Evolutionary conservation across 1,140 invertebrate species (phyloP).

Genomic region (Drosophila mojavensis): DNA sequence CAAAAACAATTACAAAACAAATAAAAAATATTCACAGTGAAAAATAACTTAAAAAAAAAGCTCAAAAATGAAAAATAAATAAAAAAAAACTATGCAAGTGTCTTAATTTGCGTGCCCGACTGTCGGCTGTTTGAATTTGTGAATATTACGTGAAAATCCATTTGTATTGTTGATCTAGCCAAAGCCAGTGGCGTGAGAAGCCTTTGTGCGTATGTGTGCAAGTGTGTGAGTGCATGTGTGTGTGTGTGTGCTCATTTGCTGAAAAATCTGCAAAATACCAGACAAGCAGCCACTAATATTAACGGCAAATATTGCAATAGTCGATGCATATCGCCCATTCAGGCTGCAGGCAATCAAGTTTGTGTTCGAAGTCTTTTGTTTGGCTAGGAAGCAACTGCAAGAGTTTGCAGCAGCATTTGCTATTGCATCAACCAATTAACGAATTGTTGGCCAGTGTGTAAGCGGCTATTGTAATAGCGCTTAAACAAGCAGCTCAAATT

Average conservation of each 20-base stretch:
- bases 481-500: neutral
- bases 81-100: conserved; percentile 30
- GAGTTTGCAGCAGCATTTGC: neutral
- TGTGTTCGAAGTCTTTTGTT: conserved; percentile 74
- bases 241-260: conserved; percentile 22
- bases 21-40: conserved; percentile 5
- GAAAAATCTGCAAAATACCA: conserved; percentile 22
- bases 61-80: conserved; percentile 19
- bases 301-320: conserved; percentile 35
- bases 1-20: conserved; percentile 28
- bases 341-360: conserved; percentile 43
- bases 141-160: conserved; percentile 47
- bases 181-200: conserved; percentile 29
- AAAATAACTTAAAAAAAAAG: neutral
- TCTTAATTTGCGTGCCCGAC: conserved; percentile 63
- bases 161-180: conserved; percentile 36
- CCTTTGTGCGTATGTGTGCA: conserved; percentile 9
- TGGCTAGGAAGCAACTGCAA: conserved; percentile 30
- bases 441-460: neutral
- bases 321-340: conserved; percentile 11
- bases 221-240: neutral
- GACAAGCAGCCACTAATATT: conserved; percentile 22
- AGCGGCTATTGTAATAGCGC: neutral
- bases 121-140: conserved; percentile 17
- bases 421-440: conserved; percentile 3